Evolutionary conservation across 2,797 vertebrate species (phyloP), one percentile per base, ranked within the genome.

Genomic region (Basileuterus tristriatus): DNA sequence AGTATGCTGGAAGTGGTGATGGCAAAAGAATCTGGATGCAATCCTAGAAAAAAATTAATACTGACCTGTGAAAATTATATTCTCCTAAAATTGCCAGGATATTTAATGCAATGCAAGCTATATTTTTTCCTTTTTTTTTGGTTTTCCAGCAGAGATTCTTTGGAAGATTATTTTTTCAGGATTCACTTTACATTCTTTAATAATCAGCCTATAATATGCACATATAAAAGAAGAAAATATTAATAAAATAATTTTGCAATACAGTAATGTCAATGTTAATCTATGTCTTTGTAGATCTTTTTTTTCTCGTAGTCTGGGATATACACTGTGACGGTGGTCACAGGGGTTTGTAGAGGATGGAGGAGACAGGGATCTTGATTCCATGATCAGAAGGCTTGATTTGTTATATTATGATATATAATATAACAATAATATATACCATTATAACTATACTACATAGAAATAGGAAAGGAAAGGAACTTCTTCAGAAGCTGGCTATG

Each of bases 101-200:
- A 69, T 60, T 76, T 60, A 69, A 29, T 43, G 3, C 8, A 52
- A 27, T 26, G 41, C 14, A 77, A 49, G 19, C 6, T 22, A 16
- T 13, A 20, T 5, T 8, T 46, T 16, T 16, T 37, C 4, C 2
- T 2, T 32, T 27, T 23, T 23, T 55, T 15, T n/a, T 6, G 1
- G 7, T 47, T 64, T 79, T 58, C 32, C 19, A 29, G 27, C 6
- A 44, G 22, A 58, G 6, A n/a, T 50, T 64, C 27, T 37, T 52
- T 52, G 12, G 44, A 59, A 34, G n/a, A 49, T 44, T 43, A 21
- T 2, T 50, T 59, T 68, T 37, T 44, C 6, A 74, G 11, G 6
- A 50, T 83, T 74, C 19, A 36, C 3, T 78, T 74, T 70, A 12
- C 2, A 32, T 52, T 79, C 6, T 81, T 53, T 74, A 50, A 62